These are phyloP conservation scores for Oreochromis tanganicae DNA, from an alignment of 2,113 vertebrate genomes.

Conservation along the genomic window DNA sequence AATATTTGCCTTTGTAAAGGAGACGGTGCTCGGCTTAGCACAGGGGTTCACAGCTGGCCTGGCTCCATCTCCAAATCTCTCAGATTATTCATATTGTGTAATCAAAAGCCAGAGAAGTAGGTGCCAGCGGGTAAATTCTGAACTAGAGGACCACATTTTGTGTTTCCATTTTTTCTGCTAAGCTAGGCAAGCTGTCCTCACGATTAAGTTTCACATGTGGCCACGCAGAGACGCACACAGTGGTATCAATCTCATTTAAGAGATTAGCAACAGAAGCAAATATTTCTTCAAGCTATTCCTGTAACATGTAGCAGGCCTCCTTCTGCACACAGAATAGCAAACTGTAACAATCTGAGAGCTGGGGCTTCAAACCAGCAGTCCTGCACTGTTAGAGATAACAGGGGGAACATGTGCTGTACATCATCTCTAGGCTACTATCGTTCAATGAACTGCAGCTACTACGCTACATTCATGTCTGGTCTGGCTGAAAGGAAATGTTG, in stretches of 20 bases:
- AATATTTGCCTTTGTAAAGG: neutral
- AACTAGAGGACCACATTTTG: neutral
- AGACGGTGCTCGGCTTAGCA: neutral
- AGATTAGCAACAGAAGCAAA: neutral
- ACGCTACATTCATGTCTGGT: neutral
- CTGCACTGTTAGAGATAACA: slow-evolving; percentile 11
- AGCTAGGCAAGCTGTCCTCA: neutral
- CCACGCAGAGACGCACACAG: neutral
- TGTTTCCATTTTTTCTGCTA: neutral
- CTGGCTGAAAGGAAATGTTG: neutral
- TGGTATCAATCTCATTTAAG: neutral
- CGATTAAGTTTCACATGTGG: neutral
- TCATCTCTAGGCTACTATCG: neutral
- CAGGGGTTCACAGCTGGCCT: neutral
- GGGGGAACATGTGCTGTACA: neutral
- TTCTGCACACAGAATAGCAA: neutral
- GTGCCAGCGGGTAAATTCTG: neutral
- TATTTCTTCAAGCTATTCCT: neutral
- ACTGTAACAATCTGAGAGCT: neutral
- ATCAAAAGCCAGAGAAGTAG: neutral
- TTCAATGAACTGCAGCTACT: slow-evolving; percentile 17
- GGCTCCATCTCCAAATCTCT: neutral
- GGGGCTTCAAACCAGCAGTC: neutral
- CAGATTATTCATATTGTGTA: neutral
- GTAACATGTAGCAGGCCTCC: neutral